Conservation (phyloP, 2,888 invertebrate genomes). For the Alviniconcha strummeri region DNA sequence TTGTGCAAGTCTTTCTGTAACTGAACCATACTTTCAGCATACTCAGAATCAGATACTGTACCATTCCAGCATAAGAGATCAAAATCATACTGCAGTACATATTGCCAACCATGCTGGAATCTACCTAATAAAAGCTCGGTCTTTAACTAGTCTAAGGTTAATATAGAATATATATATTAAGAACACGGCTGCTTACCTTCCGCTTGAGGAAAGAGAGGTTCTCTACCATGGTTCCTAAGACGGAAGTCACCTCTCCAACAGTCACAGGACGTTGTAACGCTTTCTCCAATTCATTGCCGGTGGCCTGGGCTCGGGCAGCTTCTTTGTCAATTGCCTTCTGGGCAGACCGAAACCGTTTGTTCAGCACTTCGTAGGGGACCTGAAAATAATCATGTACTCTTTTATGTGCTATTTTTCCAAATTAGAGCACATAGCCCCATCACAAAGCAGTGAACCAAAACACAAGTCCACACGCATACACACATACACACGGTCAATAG, state of each 20-base stretch:
- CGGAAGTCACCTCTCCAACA: slow-evolving; percentile 78
- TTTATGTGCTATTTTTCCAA: not conserved
- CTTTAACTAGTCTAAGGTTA: no score
- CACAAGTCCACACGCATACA: not conserved
- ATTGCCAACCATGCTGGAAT: no score
- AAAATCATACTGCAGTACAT: no score
- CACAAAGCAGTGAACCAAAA: not conserved
- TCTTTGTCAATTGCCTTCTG: slow-evolving; percentile 95
- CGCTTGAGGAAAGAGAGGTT: slow-evolving; percentile 91
- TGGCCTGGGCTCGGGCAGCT: slow-evolving; percentile 86
- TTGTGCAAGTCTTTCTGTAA: no score
- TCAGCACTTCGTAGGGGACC: slow-evolving; percentile 98
- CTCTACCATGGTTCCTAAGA: slow-evolving; percentile 92
- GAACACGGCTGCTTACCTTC: slow-evolving; percentile 77
- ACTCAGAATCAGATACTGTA: no score
- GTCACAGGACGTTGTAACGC: slow-evolving; percentile 78
- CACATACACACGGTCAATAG: not conserved
- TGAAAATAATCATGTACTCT: slow-evolving; percentile 71
- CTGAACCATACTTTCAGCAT: no score
- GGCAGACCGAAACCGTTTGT: slow-evolving; percentile 95
- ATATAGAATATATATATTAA: no score
- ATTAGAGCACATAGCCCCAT: no score
- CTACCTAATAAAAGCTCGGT: no score
- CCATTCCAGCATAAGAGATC: no score
- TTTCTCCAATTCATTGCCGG: slow-evolving; percentile 86